Conservation (phyloP, 2,113 vertebrate genomes). For the Ptychochromis oligacanthus region DNA sequence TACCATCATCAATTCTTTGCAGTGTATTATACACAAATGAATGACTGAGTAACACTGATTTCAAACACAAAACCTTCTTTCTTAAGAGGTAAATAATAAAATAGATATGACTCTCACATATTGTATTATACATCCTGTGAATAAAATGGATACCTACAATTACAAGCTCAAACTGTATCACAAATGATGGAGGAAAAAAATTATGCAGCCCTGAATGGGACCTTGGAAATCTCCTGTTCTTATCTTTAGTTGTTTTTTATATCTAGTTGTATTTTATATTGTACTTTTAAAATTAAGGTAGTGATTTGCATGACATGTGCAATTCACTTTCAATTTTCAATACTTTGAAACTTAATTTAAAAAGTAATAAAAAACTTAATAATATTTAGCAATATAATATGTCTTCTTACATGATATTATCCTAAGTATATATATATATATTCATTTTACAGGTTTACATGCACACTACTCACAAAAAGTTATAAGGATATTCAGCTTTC, state of each 20-base stretch:
- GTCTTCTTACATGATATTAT: not conserved
- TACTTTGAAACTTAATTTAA: too few species aligned
- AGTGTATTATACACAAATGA: not conserved
- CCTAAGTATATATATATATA: too few species aligned
- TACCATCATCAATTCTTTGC: rapidly evolving
- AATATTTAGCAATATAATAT: not conserved
- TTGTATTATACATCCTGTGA: not conserved
- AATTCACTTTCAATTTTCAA: not conserved
- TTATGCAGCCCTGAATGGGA: not conserved
- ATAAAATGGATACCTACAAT: not conserved
- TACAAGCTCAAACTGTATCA: not conserved
- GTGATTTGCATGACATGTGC: not conserved
- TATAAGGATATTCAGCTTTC: too few species aligned
- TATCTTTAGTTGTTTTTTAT: not conserved
- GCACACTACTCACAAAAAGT: not conserved
- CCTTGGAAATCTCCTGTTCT: not conserved
- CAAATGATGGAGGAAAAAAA: rapidly evolving
- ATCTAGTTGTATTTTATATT: rapidly evolving
- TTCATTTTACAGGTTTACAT: not conserved
- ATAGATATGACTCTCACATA: not conserved
- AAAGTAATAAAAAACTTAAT: too few species aligned
- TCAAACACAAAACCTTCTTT: not conserved
- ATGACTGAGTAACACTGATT: not conserved
- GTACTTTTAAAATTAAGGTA: not conserved
- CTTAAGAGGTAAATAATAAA: not conserved